These are phyloP conservation scores for Orientallactaga sibirica DNA, from an alignment of 2,797 vertebrate genomes.

Conservation along the genomic window DNA sequence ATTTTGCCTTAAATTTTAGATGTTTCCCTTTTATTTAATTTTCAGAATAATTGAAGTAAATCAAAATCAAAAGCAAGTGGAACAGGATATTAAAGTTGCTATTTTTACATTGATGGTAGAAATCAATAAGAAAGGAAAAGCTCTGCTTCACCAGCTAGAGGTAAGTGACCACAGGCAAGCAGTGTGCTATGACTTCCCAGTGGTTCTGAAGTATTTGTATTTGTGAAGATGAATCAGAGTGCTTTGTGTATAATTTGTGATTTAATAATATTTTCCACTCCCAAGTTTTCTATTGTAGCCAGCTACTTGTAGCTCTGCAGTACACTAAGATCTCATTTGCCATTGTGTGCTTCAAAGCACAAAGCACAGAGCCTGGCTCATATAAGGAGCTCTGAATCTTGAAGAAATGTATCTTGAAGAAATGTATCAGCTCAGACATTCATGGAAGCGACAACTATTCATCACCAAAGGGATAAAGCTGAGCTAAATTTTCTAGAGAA, in stretches of 20 bases:
- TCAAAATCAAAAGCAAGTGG: conserved; percentile 97
- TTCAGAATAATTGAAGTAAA: conserved; percentile 97
- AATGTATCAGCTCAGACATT: conserved; percentile 7
- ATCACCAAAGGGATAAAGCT: not conserved
- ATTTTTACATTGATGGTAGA: conserved; percentile 98
- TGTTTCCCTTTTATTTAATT: conserved; percentile 60
- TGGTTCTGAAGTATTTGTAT: not conserved
- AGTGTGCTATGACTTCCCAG: not conserved
- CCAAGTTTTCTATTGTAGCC: conserved; percentile 9
- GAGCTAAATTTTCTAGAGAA: conserved; percentile 35
- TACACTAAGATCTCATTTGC: not conserved
- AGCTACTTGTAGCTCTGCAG: not conserved
- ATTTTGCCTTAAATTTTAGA: conserved; percentile 52
- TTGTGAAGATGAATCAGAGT: not conserved
- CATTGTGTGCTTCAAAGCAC: not conserved
- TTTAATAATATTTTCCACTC: not conserved
- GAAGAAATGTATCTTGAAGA: not conserved
- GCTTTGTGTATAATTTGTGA: conserved; percentile 30
- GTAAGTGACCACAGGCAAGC: conserved; percentile 84
- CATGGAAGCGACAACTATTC: conserved; percentile 4
- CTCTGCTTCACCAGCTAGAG: conserved; percentile 97
- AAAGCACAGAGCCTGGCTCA: not conserved
- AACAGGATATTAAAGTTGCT: conserved; percentile 98
- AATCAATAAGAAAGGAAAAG: conserved; percentile 99
- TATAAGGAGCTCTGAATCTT: not conserved